These are phyloP conservation scores for Drosophila insularis DNA, from an alignment of 1,140 invertebrate genomes.

Conservation along the genomic window DNA sequence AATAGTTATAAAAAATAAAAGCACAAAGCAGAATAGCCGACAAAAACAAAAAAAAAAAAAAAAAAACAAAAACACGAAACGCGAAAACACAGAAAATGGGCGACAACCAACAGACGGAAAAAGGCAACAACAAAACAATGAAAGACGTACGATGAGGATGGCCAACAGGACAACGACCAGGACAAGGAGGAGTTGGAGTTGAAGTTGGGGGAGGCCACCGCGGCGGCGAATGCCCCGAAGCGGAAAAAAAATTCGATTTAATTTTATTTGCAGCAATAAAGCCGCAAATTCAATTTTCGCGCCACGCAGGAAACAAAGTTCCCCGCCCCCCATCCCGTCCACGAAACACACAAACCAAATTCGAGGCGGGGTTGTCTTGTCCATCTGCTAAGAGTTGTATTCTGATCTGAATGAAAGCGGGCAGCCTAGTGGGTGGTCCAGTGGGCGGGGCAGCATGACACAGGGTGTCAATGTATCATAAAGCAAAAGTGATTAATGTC, in stretches of 20 bases:
- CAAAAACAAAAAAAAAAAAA: slow-evolving; percentile 50
- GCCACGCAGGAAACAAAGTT: slow-evolving; percentile 55
- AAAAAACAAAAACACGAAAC: slow-evolving; percentile 22
- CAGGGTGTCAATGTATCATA: slow-evolving; percentile 11
- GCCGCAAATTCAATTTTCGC: slow-evolving; percentile 81
- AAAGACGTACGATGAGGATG: slow-evolving; percentile 8
- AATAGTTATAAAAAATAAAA: slow-evolving; percentile 73
- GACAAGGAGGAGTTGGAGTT: neutral
- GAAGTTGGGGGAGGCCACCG: slow-evolving; percentile 4
- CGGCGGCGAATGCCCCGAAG: slow-evolving; percentile 18
- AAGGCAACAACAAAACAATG: slow-evolving; percentile 45
- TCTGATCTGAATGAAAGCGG: neutral
- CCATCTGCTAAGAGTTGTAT: slow-evolving; percentile 3
- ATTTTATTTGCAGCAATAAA: slow-evolving; percentile 82
- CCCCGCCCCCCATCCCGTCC: neutral
- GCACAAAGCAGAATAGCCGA: slow-evolving; percentile 59
- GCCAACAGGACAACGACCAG: neutral
- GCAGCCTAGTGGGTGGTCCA: neutral
- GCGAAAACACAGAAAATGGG: slow-evolving; percentile 13
- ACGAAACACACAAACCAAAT: neutral
- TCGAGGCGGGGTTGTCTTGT: neutral
- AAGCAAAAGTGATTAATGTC: slow-evolving; percentile 21
- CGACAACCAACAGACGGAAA: slow-evolving; percentile 24
- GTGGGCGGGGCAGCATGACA: neutral
- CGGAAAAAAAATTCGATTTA: slow-evolving; percentile 72